These are phyloP conservation scores for Sylvia atricapilla DNA, from an alignment of 2,113 vertebrate species.

Conservation along the genomic window DNA sequence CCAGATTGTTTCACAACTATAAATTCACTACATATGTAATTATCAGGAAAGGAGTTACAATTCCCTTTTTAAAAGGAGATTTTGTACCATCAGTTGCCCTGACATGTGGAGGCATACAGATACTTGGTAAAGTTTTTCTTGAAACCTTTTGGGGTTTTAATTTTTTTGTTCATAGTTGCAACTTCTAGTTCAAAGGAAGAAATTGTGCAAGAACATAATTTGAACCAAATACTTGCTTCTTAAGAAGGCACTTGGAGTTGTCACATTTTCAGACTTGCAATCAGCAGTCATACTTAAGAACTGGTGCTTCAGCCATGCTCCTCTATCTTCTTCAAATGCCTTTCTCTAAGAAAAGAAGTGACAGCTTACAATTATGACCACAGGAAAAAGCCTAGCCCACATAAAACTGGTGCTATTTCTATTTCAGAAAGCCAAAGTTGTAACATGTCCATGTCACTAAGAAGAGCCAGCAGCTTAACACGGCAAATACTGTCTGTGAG, in stretches of 20 bases:
- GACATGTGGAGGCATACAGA: not conserved
- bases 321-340: conserved; percentile 91
- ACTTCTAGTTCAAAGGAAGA: not conserved
- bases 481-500: not conserved
- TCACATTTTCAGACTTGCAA: conserved; percentile 79
- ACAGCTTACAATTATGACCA: not conserved
- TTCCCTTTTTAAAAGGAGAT: not conserved
- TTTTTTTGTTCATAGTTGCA: not conserved
- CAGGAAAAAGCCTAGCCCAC: not conserved
- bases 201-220: not conserved
- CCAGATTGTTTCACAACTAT: not conserved
- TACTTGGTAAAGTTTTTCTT: not conserved
- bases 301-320: conserved; percentile 91
- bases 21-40: not conserved
- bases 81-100: not conserved
- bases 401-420: not conserved
- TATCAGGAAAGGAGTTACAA: not conserved
- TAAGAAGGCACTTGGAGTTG: conserved; percentile 83
- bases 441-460: not conserved
- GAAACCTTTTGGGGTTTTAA: not conserved
- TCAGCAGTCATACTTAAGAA: conserved; percentile 93
- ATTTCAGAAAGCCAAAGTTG: not conserved
- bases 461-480: not conserved
- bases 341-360: conserved; percentile 79
- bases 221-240: conserved; percentile 79